Conservation (phyloP, 2,888 invertebrate genomes). For the Mamestra brassicae region DNA sequence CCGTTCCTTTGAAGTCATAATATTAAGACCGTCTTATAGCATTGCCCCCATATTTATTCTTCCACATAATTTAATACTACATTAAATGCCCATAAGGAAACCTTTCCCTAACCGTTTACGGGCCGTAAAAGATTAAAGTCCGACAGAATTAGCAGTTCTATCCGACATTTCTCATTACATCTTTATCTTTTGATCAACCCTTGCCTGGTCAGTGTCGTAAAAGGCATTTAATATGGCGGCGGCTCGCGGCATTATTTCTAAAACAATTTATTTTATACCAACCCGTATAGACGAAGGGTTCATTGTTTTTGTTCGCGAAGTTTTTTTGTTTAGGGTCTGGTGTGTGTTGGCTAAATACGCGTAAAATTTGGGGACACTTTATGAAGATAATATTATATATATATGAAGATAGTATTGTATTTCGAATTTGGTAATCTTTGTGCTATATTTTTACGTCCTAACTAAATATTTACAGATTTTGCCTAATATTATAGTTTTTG, state of each 20-base stretch:
- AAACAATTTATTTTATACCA: conserved; percentile 51
- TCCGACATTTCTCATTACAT: conserved; percentile 37
- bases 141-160: conserved; percentile 24
- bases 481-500: too few relatives aligned
- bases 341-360: not conserved
- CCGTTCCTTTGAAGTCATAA: too few relatives aligned
- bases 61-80: not conserved
- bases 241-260: conserved; percentile 46
- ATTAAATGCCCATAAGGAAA: conserved; percentile 10
- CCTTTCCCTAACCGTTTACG: conserved; percentile 2
- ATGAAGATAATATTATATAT: too few relatives aligned
- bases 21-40: not conserved
- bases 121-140: conserved; percentile 32
- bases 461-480: too few relatives aligned
- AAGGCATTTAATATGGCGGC: conserved; percentile 29
- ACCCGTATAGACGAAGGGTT: conserved; percentile 29
- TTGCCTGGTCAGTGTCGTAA: conserved; percentile 24
- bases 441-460: not conserved
- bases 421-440: not conserved
- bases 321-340: conserved; percentile 8
- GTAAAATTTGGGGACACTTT: not conserved
- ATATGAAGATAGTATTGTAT: not conserved
- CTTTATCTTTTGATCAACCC: conserved; percentile 49
- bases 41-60: not conserved
- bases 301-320: conserved; percentile 32